These are phyloP conservation scores for Myrmecophaga tridactyla DNA, from an alignment of 2,113 vertebrate species.

Conservation along the genomic window DNA sequence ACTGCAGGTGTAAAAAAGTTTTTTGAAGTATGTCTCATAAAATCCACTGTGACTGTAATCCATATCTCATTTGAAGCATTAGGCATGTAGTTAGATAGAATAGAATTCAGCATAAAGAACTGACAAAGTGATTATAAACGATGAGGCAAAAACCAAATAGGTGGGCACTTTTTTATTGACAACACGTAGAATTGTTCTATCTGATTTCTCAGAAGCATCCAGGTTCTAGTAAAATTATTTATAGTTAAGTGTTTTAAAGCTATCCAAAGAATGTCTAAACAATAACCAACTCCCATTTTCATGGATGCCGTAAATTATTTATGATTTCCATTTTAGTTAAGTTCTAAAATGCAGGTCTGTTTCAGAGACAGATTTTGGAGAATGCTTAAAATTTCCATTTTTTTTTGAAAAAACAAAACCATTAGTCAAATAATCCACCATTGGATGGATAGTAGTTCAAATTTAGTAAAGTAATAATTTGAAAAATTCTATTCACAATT, in stretches of 20 bases:
- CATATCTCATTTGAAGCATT: not conserved
- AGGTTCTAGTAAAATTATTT: slow-evolving; percentile 48
- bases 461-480: slow-evolving; percentile 72
- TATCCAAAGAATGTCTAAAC: slow-evolving; percentile 28
- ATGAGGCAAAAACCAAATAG: slow-evolving; percentile 41
- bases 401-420: not conserved
- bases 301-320: slow-evolving; percentile 20
- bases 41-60: not conserved
- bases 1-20: slow-evolving; percentile 19
- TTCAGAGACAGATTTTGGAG: slow-evolving; percentile 11
- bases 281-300: slow-evolving; percentile 39
- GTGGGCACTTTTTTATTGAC: not conserved
- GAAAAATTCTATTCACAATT: slow-evolving; percentile 75
- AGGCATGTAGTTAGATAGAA: not conserved
- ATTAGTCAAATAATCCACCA: not conserved
- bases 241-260: not conserved
- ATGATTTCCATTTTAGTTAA: not conserved
- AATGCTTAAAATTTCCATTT: not conserved
- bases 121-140: slow-evolving; percentile 3
- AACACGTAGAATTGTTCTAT: not conserved
- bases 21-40: slow-evolving; percentile 5
- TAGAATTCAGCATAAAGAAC: slow-evolving; percentile 10
- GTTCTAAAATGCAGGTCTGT: slow-evolving; percentile 4
- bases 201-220: not conserved
- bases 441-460: not conserved